Evolutionary conservation across 2,888 invertebrate species (phyloP), one percentile per base, ranked within the genome.

Genomic region (Anthophora plumipes): DNA sequence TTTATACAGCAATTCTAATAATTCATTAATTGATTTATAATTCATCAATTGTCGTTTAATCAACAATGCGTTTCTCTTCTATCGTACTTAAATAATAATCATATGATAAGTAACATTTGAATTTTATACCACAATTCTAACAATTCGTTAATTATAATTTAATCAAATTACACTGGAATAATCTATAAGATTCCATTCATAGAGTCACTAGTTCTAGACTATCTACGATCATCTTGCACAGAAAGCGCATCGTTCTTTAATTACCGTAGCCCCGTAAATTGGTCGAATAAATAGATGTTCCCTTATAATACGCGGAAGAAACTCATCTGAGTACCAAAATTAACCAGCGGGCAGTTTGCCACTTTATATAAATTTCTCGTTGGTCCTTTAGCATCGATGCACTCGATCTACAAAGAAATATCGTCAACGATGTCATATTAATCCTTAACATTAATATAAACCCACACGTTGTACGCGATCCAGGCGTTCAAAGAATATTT

Each of bases 291-390:
- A 69, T 68, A 69, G 75, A 39, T 22, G 64, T 72, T 57, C 69
- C 59, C 54, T 39, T 68, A 46, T 82, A 76, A 76, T 72, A 78
- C 77, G 68, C 80, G 85, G 85, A 80, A 80, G 85, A 83, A 73
- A 71, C 70, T 72, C 60, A 71, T 50, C 61, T 52, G 25, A 50
- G 48, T 50, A 59, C 63, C 57, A 54, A 82, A 77, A 79, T 76
- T 73, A 69, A 61, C 71, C 61, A 9, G 52, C 75, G 86, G 83
- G 71, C 80, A 83, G 50, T 60, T 83, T 85, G 80, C 83, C 82
- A 85, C n/a, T 46, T 82, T 55, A 71, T 74, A 78, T 74, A 76
- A 85, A 85, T 80, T 70, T 68, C 69, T 43, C 59, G 68, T 55
- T 39, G 75, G 22, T 63, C 54, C 70, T 67, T 75, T 68, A 68